Percentiles rank a stretch among this genome's conserved stretches.
These are phyloP conservation scores for Maniola jurtina DNA, from an alignment of 1,140 invertebrate genomes.

Conservation along the genomic window DNA sequence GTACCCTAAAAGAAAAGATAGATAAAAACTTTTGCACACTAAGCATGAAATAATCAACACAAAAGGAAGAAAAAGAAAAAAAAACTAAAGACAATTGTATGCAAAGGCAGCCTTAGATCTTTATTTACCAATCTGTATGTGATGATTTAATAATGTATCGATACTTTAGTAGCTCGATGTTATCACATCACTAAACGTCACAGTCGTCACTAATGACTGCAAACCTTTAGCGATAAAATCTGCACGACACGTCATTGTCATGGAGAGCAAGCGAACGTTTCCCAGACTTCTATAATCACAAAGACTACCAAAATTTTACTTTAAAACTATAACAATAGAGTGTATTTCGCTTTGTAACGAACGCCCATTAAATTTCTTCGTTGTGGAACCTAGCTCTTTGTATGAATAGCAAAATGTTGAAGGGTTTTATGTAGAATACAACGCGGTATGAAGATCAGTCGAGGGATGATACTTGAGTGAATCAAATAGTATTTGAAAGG, in stretches of 20 bases:
- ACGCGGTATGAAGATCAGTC: constrained; percentile 13
- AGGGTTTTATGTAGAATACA: constrained; percentile 18
- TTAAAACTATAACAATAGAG: not conserved
- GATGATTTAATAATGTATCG: too few relatives aligned
- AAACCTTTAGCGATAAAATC: constrained; percentile 24
- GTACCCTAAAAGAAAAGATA: too few relatives aligned
- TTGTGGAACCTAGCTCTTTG: constrained; percentile 16
- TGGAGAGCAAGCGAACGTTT: constrained; percentile 21
- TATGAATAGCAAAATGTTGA: constrained; percentile 24
- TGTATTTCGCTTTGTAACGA: not conserved
- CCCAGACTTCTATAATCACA: constrained; percentile 11
- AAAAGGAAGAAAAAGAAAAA: too few relatives aligned
- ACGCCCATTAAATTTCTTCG: constrained; percentile 23
- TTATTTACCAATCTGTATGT: too few relatives aligned
- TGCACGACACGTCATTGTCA: constrained; percentile 25
- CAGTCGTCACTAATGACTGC: constrained; percentile 25
- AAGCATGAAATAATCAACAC: too few relatives aligned
- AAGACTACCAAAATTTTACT: constrained; percentile 4
- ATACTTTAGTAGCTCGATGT: not conserved
- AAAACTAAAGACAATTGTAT: too few relatives aligned
- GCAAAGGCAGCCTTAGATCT: too few relatives aligned
- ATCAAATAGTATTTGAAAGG: constrained; percentile 13
- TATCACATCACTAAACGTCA: constrained; percentile 14
- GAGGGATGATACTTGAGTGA: constrained; percentile 14
- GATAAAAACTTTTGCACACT: too few relatives aligned